These are phyloP conservation scores for Teleopsis dalmanni DNA, from an alignment of 1,140 invertebrate species.

Conservation along the genomic window DNA sequence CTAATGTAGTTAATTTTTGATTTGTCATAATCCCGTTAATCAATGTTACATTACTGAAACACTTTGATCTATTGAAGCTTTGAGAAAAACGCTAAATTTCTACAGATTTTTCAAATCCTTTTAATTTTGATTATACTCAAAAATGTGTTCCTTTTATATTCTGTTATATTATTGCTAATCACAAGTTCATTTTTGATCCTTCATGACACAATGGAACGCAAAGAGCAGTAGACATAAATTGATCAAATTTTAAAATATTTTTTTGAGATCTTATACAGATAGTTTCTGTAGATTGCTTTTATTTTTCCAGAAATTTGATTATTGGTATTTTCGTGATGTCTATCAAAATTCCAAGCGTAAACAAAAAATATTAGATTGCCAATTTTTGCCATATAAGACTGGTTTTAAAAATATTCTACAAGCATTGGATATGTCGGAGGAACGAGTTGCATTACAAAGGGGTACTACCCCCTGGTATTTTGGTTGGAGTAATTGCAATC, in stretches of 20 bases:
- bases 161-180: no score
- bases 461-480: constrained; percentile 74
- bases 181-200: no score
- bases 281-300: constrained; percentile 13
- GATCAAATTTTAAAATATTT: no score
- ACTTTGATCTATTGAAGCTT: no score
- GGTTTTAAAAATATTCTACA: constrained; percentile 68
- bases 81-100: no score
- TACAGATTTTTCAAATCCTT: no score
- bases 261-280: no score
- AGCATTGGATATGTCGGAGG: constrained; percentile 67
- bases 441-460: constrained; percentile 54
- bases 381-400: constrained; percentile 88
- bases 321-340: constrained; percentile 70
- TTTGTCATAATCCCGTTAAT: no score
- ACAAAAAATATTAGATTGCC: constrained; percentile 58
- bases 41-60: no score
- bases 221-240: no score
- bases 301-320: constrained; percentile 52
- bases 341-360: constrained; percentile 55
- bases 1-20: no score
- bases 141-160: background rate
- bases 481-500: constrained; percentile 90
- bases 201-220: no score
- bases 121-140: background rate